A percentile compares a stretch with the other conserved stretches of the same genome.
These are phyloP conservation scores for Sebastes glaucus DNA, from an alignment of 2,797 vertebrate species.

Conservation along the genomic window DNA sequence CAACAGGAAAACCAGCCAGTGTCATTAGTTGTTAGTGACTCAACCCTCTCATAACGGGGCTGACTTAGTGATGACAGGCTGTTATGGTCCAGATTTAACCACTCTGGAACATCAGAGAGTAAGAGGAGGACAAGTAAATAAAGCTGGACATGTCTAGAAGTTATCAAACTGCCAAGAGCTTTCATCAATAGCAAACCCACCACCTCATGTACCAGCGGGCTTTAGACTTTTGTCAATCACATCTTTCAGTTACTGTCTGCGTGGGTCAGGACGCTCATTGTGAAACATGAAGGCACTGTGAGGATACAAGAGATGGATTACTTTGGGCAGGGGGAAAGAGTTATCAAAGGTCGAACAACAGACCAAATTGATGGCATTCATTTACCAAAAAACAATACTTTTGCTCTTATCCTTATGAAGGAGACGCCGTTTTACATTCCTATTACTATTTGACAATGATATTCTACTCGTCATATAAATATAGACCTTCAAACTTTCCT, in stretches of 20 bases:
- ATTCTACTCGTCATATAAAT: background rate
- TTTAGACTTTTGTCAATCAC: conserved; percentile 14
- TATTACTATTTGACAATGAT: background rate
- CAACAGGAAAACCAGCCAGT: conserved; percentile 7
- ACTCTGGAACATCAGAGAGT: background rate
- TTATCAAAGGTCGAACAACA: background rate
- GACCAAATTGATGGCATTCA: background rate
- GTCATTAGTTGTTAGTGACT: conserved; percentile 25
- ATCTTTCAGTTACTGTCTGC: background rate
- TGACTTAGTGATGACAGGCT: conserved; percentile 24
- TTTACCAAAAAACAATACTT: background rate
- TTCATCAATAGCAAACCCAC: conserved; percentile 19
- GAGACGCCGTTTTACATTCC: background rate
- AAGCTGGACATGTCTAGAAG: background rate
- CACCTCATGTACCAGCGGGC: background rate
- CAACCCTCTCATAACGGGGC: background rate
- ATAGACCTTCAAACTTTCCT: background rate
- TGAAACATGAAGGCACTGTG: background rate
- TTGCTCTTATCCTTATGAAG: background rate
- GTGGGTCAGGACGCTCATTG: background rate
- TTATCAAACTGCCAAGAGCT: background rate
- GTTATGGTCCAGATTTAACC: conserved; percentile 19
- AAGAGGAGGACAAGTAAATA: background rate
- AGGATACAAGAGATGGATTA: background rate
- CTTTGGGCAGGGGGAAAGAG: background rate